Conservation (phyloP, 2,797 vertebrate genomes). For the Lepus townsendii region DNA sequence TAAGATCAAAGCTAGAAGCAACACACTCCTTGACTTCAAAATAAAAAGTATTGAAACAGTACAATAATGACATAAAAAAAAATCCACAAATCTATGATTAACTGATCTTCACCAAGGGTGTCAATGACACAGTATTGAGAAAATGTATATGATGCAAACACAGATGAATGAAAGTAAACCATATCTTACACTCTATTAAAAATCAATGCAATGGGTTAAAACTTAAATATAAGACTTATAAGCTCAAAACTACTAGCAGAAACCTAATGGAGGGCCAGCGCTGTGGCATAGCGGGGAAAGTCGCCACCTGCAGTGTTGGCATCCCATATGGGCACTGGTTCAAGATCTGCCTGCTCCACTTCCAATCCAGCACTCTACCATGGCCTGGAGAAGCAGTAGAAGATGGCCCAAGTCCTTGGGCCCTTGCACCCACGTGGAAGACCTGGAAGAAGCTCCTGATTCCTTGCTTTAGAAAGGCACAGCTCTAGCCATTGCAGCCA, state of each 20-base stretch:
- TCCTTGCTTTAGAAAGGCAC: too few relatives aligned
- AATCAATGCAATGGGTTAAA: background rate
- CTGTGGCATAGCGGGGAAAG: too few relatives aligned
- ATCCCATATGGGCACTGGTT: too few relatives aligned
- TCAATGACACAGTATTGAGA: background rate
- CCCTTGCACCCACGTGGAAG: too few relatives aligned
- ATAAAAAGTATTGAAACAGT: background rate
- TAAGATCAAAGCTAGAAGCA: background rate
- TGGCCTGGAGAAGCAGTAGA: too few relatives aligned
- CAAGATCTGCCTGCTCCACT: too few relatives aligned
- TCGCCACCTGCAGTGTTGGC: too few relatives aligned
- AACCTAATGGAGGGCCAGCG: too few relatives aligned
- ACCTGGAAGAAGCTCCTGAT: too few relatives aligned
- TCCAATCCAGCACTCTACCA: too few relatives aligned
- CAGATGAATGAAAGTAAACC: background rate
- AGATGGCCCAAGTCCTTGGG: too few relatives aligned
- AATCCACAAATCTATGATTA: background rate
- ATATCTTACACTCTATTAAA: background rate
- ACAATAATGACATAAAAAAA: background rate
- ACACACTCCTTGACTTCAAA: background rate
- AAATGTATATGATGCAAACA: background rate
- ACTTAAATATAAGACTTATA: background rate
- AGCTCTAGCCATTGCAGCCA: too few relatives aligned
- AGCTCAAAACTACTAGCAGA: background rate
- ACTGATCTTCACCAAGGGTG: background rate